phyloP scores from a whole-genome alignment of 2,888 invertebrate genomes.

The Drosophila nr. medialis region DNA sequence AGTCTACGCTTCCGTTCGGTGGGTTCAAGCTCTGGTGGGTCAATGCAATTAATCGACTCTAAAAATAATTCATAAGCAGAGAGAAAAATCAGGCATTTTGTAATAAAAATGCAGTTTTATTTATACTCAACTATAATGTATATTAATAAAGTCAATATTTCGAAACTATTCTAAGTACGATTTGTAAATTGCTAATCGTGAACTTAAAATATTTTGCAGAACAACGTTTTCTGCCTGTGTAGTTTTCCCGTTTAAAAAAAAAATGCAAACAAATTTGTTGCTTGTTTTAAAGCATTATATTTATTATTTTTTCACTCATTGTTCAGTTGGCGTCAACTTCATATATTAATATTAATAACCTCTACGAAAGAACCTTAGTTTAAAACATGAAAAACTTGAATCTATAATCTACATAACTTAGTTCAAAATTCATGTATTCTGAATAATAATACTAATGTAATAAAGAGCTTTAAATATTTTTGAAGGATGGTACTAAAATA shows the following conservation, averaged over 20 bases:
- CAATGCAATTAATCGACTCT: slow-evolving; percentile 21
- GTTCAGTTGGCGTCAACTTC: slow-evolving; percentile 16
- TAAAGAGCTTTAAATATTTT: slow-evolving; percentile 36
- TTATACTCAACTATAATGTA: neutral
- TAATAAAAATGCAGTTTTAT: neutral
- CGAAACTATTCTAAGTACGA: neutral
- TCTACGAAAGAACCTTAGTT: slow-evolving; percentile 18
- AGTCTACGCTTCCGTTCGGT: slow-evolving; percentile 48
- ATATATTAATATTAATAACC: slow-evolving; percentile 32
- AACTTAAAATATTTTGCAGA: neutral
- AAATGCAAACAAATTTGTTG: slow-evolving; percentile 1
- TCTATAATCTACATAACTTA: slow-evolving; percentile 72
- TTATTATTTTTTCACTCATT: slow-evolving; percentile 44
- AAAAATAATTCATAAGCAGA: neutral
- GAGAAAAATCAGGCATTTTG: neutral
- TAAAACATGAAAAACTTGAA: slow-evolving; percentile 59
- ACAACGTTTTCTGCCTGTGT: neutral
- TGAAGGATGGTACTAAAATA: slow-evolving; percentile 50
- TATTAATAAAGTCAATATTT: neutral
- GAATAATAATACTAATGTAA: slow-evolving; percentile 21
- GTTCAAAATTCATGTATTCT: slow-evolving; percentile 28
- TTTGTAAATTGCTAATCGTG: neutral
- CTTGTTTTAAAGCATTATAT: slow-evolving; percentile 53
- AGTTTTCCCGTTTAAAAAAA: neutral
- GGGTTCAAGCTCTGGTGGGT: slow-evolving; percentile 48